These are phyloP conservation scores for Myrmecophaga tridactyla DNA, from an alignment of 2,113 vertebrate genomes.

Conservation along the genomic window DNA sequence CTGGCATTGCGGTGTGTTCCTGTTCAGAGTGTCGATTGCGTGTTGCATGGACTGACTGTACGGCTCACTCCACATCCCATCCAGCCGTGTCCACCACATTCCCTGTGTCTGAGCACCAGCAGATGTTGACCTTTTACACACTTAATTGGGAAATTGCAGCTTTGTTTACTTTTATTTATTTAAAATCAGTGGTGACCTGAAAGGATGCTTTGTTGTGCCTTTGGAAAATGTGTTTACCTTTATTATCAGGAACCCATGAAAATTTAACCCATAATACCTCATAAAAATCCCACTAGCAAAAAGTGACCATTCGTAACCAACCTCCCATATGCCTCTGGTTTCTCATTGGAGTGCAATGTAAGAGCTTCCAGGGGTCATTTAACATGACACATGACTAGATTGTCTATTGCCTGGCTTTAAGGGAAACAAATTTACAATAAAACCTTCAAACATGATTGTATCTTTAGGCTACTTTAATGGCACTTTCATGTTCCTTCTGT, in stretches of 20 bases:
- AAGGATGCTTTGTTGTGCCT: constrained; percentile 84
- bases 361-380: constrained; percentile 39
- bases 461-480: constrained; percentile 72
- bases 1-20: constrained; percentile 70
- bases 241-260: constrained; percentile 47
- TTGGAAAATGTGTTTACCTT: constrained; percentile 60
- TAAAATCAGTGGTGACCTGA: constrained; percentile 77
- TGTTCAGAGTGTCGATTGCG: constrained; percentile 70
- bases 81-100: constrained; percentile 79
- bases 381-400: not conserved
- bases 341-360: constrained; percentile 19
- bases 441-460: constrained; percentile 44
- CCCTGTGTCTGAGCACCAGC: constrained; percentile 88
- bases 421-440: constrained; percentile 16
- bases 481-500: constrained; percentile 67
- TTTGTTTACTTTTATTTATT: constrained; percentile 52
- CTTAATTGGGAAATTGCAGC: constrained; percentile 82
- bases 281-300: not conserved
- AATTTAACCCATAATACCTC: constrained; percentile 38
- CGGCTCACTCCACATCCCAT: constrained; percentile 83
- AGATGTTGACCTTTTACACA: constrained; percentile 88
- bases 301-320: not conserved
- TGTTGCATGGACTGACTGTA: constrained; percentile 84
- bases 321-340: not conserved
- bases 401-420: constrained; percentile 43